Evolutionary conservation across 2,113 vertebrate species (phyloP).

Genomic region (Etheostoma spectabile): DNA sequence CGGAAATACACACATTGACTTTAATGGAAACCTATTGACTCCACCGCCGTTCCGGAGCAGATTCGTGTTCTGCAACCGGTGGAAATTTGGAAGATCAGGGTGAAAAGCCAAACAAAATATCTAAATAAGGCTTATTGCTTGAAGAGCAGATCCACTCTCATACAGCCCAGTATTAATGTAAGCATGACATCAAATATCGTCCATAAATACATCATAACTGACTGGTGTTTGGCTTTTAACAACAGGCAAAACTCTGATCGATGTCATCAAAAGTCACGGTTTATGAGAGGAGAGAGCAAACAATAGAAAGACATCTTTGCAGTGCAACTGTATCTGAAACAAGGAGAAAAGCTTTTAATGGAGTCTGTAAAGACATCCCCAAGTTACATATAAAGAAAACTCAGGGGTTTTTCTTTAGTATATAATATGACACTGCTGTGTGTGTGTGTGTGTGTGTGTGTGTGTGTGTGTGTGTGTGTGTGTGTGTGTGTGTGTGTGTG

Average conservation of each 20-base stretch:
- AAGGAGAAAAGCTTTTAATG: conserved; percentile 51
- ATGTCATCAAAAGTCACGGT: conserved; percentile 24
- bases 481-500: not conserved
- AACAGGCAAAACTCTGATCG: conserved; percentile 14
- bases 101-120: conserved; percentile 24
- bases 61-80: too few relatives aligned
- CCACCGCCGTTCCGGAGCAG: too few relatives aligned
- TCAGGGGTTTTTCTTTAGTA: conserved; percentile 38
- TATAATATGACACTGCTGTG: conserved; percentile 36
- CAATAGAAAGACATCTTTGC: conserved; percentile 77
- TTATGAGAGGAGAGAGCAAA: conserved; percentile 75
- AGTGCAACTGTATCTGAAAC: conserved; percentile 72
- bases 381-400: conserved; percentile 20
- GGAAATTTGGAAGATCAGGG: not conserved
- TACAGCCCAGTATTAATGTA: conserved; percentile 18
- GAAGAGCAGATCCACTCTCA: conserved; percentile 56
- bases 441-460: conserved; percentile 17
- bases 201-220: conserved; percentile 1
- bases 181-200: conserved; percentile 23
- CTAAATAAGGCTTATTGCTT: conserved; percentile 77
- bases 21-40: too few relatives aligned
- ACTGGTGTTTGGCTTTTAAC: conserved; percentile 12
- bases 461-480: conserved; percentile 14
- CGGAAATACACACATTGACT: too few relatives aligned
- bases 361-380: conserved; percentile 36